A percentile compares a stretch with the other conserved stretches of the same genome.
phyloP scores from a whole-genome alignment of 2,888 invertebrate genomes.

The Vanessa cardui region DNA sequence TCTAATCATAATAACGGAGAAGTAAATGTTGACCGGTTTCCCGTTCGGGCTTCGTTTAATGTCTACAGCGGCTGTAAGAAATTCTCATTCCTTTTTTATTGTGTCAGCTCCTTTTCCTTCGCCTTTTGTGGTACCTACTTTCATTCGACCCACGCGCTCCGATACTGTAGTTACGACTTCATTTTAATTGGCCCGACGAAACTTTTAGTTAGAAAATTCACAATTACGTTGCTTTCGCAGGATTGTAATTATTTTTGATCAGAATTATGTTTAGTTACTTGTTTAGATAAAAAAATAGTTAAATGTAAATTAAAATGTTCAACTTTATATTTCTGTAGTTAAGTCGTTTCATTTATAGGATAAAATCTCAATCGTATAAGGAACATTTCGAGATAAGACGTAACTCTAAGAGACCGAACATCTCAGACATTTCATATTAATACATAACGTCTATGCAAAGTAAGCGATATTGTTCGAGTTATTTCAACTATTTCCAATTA shows the following conservation, averaged over 20 bases:
- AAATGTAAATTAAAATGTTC: too few species aligned
- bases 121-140: slow-evolving; percentile 45
- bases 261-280: background rate
- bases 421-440: background rate
- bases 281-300: background rate
- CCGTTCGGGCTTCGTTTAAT: slow-evolving; percentile 35
- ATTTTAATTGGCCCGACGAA: slow-evolving; percentile 35
- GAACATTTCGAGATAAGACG: background rate
- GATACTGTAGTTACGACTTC: slow-evolving; percentile 32
- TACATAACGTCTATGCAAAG: slow-evolving; percentile 28
- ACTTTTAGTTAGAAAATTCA: slow-evolving; percentile 23
- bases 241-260: slow-evolving; percentile 12
- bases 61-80: slow-evolving; percentile 44
- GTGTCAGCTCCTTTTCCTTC: slow-evolving; percentile 43
- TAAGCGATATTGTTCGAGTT: slow-evolving; percentile 64
- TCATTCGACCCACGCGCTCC: slow-evolving; percentile 48
- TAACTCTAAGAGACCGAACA: background rate
- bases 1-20: slow-evolving; percentile 56
- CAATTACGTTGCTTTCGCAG: slow-evolving; percentile 14
- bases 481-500: slow-evolving; percentile 83
- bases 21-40: slow-evolving; percentile 40
- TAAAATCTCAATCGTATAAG: too few species aligned
- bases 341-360: too few species aligned
- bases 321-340: too few species aligned
- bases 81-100: slow-evolving; percentile 52